phyloP scores from a whole-genome alignment of 2,797 vertebrate genomes.

The Coregonus ussuriensis region DNA sequence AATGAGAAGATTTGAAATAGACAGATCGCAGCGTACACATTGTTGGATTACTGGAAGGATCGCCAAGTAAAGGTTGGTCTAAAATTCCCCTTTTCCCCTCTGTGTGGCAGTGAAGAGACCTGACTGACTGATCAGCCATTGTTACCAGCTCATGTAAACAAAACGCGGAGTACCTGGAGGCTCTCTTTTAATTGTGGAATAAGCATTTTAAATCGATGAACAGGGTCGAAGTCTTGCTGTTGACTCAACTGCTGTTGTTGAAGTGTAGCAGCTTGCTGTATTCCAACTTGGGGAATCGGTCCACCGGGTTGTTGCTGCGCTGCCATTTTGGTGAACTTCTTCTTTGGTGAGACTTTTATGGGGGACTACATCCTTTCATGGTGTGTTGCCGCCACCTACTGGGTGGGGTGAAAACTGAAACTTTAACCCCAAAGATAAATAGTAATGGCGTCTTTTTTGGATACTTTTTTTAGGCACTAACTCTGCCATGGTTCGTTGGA shows the following conservation, averaged over 20 bases:
- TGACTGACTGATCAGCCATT: background rate
- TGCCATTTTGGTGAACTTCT: constrained; percentile 57
- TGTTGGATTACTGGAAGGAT: too few species aligned
- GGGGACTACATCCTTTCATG: too few species aligned
- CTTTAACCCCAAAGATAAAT: too few species aligned
- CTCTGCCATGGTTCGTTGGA: too few species aligned
- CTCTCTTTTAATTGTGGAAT: constrained; percentile 94
- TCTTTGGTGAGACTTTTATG: too few species aligned
- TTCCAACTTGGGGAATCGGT: constrained; percentile 49
- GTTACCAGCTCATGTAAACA: background rate
- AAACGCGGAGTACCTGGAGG: constrained; percentile 78
- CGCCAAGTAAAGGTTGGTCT: too few species aligned
- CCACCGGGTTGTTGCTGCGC: constrained; percentile 58
- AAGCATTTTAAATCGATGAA: constrained; percentile 89
- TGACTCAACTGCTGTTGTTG: constrained; percentile 75
- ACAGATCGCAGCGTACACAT: too few species aligned
- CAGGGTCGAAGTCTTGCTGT: constrained; percentile 92
- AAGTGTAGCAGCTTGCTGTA: constrained; percentile 60
- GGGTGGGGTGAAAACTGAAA: too few species aligned
- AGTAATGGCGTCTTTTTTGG: too few species aligned
- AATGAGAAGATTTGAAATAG: too few species aligned
- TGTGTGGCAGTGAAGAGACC: background rate
- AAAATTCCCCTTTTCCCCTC: background rate
- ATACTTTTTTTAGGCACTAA: too few species aligned
- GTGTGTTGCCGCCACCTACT: too few species aligned